Evolutionary conservation across 2,888 invertebrate genomes (phyloP), one percentile per base, ranked within the genome.

Genomic region (Lomographa bimaculata): DNA sequence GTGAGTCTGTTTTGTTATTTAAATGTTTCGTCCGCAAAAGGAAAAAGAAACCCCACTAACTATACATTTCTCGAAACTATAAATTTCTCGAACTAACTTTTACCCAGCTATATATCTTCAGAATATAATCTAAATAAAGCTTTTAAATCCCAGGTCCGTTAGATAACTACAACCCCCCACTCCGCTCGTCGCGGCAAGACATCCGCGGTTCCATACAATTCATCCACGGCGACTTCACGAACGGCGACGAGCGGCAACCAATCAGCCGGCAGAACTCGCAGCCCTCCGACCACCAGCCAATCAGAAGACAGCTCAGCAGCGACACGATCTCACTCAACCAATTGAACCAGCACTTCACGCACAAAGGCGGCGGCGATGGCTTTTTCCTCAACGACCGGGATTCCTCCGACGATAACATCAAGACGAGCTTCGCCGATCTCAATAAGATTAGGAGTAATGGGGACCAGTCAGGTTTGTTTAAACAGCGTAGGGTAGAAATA

Each of bases 151-250:
- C 72, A 89, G 89, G 80, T 46, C 89, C 87, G 0, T 59, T 91
- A 20, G 93, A 94, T 23, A 54, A 10, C 44, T 92, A 93, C 46
- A 93, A 93, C 34, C 90, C 93, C 17, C 93, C 94, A 0, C 90
- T 94, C 1, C 91, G 95, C 32, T 94, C 95, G 5, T 93, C 94
- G 21, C 90, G 94, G 18, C 94, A 95, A 57, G 95, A 96, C 81
- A 93, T 93, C 25, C 90, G 93, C 49, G 93, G 94, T 50, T 92
- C 93, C 9, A 84, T 94, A 46, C 92, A 93, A 67, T 79, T 94
- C 59, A 92, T 93, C 64, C 93, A 93, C 72, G 93, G 90, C 24
- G 92, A 91, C 53, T 79, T 59, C 53, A 79, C 79, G 37, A 86
- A 87, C 60, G 86, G 85, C 18, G 86, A 82, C 37, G 86, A 89